Percentiles rank a stretch among this genome's conserved stretches.
Conservation (phyloP, 2,113 vertebrate genomes). For the Sander lucioperca region DNA sequence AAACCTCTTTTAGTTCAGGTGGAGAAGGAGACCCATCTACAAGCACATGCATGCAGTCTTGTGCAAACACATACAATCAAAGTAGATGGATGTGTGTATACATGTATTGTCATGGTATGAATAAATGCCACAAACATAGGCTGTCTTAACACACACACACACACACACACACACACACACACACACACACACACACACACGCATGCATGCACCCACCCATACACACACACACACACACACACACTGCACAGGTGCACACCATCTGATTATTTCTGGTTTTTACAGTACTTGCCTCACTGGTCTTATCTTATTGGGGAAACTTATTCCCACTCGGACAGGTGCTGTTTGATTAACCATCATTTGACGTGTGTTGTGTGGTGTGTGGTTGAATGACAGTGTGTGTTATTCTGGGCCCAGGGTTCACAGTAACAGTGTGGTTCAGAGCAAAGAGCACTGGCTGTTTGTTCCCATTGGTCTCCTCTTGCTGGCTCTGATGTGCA, state of each 20-base stretch:
- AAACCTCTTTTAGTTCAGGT: background rate
- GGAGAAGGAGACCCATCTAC: background rate
- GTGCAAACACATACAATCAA: background rate
- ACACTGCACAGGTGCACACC: background rate
- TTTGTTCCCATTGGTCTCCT: slow-evolving; percentile 42
- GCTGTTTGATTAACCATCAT: slow-evolving; percentile 1
- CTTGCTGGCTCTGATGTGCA: slow-evolving; percentile 1
- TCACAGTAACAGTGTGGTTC: slow-evolving; percentile 24
- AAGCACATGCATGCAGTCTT: background rate
- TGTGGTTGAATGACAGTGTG: background rate
- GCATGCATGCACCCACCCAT: background rate
- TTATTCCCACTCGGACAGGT: background rate
- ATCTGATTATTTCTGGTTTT: slow-evolving; percentile 15
- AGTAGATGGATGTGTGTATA: background rate
- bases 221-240: background rate
- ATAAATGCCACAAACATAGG: background rate
- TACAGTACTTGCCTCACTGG: background rate
- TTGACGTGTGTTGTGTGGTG: background rate
- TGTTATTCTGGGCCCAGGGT: background rate
- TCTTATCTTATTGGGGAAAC: background rate
- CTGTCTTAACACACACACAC: background rate
- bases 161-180: no score
- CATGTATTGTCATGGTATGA: background rate
- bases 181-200: background rate
- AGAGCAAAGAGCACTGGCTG: slow-evolving; percentile 12